A percentile compares a stretch with the other conserved stretches of the same genome.
phyloP scores from a whole-genome alignment of 2,888 invertebrate species.

The Leptinotarsa peninsularis region DNA sequence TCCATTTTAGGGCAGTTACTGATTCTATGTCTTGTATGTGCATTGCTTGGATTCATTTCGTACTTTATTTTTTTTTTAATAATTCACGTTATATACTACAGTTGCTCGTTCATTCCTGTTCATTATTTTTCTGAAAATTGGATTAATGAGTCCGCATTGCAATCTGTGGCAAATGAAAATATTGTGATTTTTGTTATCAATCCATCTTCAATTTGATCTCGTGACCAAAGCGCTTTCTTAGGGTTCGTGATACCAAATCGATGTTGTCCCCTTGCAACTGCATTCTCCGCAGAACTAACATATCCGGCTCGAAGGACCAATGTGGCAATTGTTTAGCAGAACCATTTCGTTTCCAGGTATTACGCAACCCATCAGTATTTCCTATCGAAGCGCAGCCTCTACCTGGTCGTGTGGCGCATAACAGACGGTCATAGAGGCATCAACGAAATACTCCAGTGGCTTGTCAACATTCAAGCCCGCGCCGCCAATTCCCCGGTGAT shows the following conservation, averaged over 20 bases:
- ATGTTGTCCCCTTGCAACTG: background rate
- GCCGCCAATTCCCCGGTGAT: conserved; percentile 97
- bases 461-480: conserved; percentile 92
- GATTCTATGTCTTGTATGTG: too few species aligned
- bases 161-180: background rate
- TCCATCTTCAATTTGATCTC: background rate
- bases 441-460: conserved; percentile 92
- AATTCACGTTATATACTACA: background rate
- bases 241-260: background rate
- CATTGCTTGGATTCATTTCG: too few species aligned
- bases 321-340: background rate
- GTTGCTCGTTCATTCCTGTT: background rate
- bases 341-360: conserved; percentile 70
- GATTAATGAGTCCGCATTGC: background rate
- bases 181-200: background rate
- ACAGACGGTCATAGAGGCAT: conserved; percentile 92
- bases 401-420: conserved; percentile 95
- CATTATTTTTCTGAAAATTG: background rate
- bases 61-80: too few species aligned
- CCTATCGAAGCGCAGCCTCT: conserved; percentile 92
- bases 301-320: background rate
- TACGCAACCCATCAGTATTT: conserved; percentile 99
- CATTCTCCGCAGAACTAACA: background rate
- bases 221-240: background rate
- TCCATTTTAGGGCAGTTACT: too few species aligned